Conservation (phyloP, 2,113 vertebrate genomes). For the Alligator sinensis region DNA sequence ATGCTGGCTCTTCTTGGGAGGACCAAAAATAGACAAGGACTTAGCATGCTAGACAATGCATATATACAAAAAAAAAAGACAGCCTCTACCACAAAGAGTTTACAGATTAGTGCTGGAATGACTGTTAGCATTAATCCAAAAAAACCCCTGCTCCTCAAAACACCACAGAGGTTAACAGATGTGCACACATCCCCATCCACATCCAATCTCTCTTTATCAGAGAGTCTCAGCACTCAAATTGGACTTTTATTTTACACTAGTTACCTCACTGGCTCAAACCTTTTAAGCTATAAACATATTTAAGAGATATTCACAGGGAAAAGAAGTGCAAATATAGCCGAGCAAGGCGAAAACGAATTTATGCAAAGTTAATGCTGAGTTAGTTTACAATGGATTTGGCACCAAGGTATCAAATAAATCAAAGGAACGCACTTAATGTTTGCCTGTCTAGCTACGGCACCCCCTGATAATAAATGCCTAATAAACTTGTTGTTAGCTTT, state of each 20-base stretch:
- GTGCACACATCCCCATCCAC: background rate
- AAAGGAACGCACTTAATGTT: constrained; percentile 48
- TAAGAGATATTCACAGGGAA: background rate
- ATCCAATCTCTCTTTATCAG: background rate
- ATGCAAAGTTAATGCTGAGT: constrained; percentile 25
- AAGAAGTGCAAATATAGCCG: background rate
- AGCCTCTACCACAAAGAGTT: background rate
- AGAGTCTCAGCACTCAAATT: background rate
- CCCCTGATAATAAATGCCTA: constrained; percentile 41
- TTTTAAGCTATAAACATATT: background rate
- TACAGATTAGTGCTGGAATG: background rate
- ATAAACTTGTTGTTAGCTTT: constrained; percentile 56
- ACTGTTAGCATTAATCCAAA: background rate
- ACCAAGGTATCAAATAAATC: constrained; percentile 49
- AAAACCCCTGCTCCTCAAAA: background rate
- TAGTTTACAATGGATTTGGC: constrained; percentile 33
- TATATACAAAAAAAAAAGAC: background rate
- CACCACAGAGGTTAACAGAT: background rate
- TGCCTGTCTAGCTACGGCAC: constrained; percentile 35
- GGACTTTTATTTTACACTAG: background rate
- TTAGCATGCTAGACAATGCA: too few species aligned
- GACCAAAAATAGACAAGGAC: too few species aligned
- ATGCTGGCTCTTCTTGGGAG: too few species aligned
- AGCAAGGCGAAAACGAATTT: constrained; percentile 32
- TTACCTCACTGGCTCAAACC: background rate